A percentile compares a stretch with the other conserved stretches of the same genome.
Conservation (phyloP, 2,113 vertebrate genomes). For the Benitochromis conjunctus region DNA sequence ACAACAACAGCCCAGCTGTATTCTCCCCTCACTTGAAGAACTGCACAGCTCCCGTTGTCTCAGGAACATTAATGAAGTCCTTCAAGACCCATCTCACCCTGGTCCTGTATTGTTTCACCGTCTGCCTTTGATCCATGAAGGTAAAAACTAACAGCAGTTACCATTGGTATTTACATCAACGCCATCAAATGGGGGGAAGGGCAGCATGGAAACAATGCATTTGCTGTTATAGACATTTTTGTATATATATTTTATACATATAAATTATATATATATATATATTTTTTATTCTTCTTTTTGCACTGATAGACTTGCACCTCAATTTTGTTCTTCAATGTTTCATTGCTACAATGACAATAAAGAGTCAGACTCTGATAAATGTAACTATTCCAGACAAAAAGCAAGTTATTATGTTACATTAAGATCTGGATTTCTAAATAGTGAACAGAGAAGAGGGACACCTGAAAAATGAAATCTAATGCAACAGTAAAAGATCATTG, state of each 20-base stretch:
- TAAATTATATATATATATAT: too few relatives aligned
- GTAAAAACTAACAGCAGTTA: not conserved
- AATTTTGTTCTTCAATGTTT: not conserved
- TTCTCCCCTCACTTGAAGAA: not conserved
- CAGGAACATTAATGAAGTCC: not conserved
- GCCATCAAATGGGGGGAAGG: not conserved
- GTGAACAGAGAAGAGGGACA: not conserved
- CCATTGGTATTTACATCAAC: not conserved
- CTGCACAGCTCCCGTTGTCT: not conserved
- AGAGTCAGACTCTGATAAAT: not conserved
- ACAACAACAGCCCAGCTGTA: not conserved
- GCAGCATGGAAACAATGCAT: not conserved
- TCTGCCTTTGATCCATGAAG: not conserved
- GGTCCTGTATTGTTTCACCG: not conserved
- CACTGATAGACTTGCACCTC: not conserved
- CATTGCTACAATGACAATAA: fast-evolving
- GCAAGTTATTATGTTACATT: not conserved
- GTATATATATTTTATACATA: too few relatives aligned
- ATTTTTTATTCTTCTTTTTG: not conserved
- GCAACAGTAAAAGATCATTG: not conserved
- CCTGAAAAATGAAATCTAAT: not conserved
- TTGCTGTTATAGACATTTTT: not conserved
- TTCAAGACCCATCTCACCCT: not conserved
- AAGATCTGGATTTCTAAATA: not conserved
- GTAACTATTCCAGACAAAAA: fast-evolving